phyloP scores from a whole-genome alignment of 2,888 invertebrate genomes.

The Dascillus cervinus region DNA sequence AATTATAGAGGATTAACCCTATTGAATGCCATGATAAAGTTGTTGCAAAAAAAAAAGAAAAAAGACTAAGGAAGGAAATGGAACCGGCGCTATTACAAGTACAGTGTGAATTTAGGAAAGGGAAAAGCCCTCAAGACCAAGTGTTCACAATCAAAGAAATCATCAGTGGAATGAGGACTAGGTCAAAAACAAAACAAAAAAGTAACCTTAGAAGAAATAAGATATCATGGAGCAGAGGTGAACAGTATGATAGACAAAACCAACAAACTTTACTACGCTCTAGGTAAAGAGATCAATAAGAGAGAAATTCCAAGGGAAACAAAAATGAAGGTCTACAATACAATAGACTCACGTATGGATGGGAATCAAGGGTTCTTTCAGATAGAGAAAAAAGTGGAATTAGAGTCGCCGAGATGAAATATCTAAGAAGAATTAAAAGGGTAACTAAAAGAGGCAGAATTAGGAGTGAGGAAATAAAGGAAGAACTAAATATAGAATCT shows the following conservation, averaged over 20 bases:
- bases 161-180: conserved; percentile 4
- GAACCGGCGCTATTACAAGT: conserved; percentile 7
- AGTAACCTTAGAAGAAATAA: too few relatives aligned
- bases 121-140: conserved; percentile 8
- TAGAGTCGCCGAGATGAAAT: conserved; percentile 2
- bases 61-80: conserved; percentile 7
- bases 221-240: background rate
- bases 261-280: too few relatives aligned
- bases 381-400: conserved; percentile 1
- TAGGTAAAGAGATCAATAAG: conserved; percentile 2
- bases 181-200: conserved; percentile 1
- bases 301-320: too few relatives aligned
- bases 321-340: too few relatives aligned
- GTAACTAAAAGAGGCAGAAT: background rate
- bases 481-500: conserved; percentile 2
- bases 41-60: conserved; percentile 9
- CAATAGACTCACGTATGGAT: background rate
- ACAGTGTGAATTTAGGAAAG: conserved; percentile 11
- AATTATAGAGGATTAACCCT: conserved; percentile 9
- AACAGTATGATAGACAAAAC: conserved; percentile 1
- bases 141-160: conserved; percentile 13
- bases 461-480: conserved; percentile 1
- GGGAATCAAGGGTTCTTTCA: conserved; percentile 1
- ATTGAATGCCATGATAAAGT: conserved; percentile 8
- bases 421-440: too few relatives aligned